Percentiles rank a stretch among this genome's conserved stretches.
phyloP scores from a whole-genome alignment of 92 coral and sea anemone species.

The Meandrina meandrites region DNA sequence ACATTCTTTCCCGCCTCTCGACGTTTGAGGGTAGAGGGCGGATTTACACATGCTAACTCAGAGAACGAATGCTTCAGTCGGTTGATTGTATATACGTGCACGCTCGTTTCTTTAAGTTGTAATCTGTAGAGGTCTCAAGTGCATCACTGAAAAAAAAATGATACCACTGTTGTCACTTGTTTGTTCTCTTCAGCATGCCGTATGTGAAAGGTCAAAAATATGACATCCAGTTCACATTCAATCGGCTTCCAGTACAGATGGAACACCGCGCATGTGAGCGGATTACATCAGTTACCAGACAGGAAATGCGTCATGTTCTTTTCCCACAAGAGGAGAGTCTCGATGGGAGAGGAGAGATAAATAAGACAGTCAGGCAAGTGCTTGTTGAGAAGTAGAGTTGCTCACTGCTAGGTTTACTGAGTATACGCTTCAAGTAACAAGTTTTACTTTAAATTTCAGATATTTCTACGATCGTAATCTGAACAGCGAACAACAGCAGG shows the following conservation, averaged over 20 bases:
- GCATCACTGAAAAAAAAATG: not conserved
- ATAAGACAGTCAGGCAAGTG: constrained; percentile 35
- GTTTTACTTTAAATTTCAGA: constrained; percentile 17
- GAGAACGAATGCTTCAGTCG: not conserved
- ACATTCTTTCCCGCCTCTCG: too few species aligned
- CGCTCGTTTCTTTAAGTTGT: not conserved
- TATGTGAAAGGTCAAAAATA: constrained; percentile 55
- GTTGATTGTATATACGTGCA: not conserved
- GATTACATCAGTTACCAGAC: constrained; percentile 17
- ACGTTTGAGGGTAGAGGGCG: not conserved
- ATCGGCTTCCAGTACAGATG: constrained; percentile 72
- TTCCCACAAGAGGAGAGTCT: constrained; percentile 55
- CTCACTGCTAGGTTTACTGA: not conserved
- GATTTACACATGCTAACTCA: not conserved
- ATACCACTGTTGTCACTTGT: not conserved
- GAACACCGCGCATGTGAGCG: constrained; percentile 68
- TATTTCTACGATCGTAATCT: constrained; percentile 56
- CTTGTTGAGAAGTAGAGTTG: not conserved
- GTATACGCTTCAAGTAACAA: not conserved
- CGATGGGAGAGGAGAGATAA: constrained; percentile 4
- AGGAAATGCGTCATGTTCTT: constrained; percentile 50
- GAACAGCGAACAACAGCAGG: constrained; percentile 75
- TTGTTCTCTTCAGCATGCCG: constrained; percentile 58
- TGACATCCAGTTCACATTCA: constrained; percentile 74
- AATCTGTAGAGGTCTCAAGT: not conserved